phyloP scores from a whole-genome alignment of 2,113 vertebrate genomes.

The Chaenogobius annularis region DNA sequence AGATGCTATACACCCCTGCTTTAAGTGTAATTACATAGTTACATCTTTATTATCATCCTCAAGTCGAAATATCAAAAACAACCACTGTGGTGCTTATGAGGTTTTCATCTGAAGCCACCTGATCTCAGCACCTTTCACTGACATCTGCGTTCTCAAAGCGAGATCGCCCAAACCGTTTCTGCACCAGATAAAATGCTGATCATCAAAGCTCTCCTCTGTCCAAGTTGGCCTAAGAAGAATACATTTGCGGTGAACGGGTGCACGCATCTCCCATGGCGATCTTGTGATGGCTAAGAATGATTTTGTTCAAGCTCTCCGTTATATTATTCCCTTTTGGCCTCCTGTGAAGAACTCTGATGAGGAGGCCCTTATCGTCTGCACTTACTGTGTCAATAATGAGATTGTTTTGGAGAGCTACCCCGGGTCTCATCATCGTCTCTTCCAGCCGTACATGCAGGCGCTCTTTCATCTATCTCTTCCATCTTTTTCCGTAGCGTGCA shows the following conservation, averaged over 20 bases:
- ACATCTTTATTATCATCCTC: background rate
- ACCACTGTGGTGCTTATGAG: background rate
- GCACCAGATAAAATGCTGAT: slow-evolving; percentile 61
- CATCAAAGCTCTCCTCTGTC: slow-evolving; percentile 54
- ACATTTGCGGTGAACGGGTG: slow-evolving; percentile 7
- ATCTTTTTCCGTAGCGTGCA: slow-evolving; percentile 77
- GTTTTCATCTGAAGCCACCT: slow-evolving; percentile 1
- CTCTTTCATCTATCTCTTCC: slow-evolving; percentile 76
- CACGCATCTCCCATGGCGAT: slow-evolving; percentile 44
- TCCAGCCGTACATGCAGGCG: slow-evolving; percentile 73
- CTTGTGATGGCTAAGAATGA: slow-evolving; percentile 72
- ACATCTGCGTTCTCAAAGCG: slow-evolving; percentile 11
- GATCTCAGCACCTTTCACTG: slow-evolving; percentile 4
- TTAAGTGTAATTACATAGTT: background rate
- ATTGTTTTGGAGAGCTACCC: slow-evolving; percentile 76
- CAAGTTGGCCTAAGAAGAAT: slow-evolving; percentile 18
- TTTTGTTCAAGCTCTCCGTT: slow-evolving; percentile 53
- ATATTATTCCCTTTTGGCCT: slow-evolving; percentile 59
- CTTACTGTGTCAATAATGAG: slow-evolving; percentile 68
- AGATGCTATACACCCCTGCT: background rate
- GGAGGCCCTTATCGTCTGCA: slow-evolving; percentile 74
- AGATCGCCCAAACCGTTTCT: slow-evolving; percentile 16
- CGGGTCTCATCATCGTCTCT: slow-evolving; percentile 67
- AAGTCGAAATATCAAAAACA: background rate
- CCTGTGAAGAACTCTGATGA: slow-evolving; percentile 73